Conservation (phyloP, 2,113 vertebrate species). For the Pygoscelis adeliae region DNA sequence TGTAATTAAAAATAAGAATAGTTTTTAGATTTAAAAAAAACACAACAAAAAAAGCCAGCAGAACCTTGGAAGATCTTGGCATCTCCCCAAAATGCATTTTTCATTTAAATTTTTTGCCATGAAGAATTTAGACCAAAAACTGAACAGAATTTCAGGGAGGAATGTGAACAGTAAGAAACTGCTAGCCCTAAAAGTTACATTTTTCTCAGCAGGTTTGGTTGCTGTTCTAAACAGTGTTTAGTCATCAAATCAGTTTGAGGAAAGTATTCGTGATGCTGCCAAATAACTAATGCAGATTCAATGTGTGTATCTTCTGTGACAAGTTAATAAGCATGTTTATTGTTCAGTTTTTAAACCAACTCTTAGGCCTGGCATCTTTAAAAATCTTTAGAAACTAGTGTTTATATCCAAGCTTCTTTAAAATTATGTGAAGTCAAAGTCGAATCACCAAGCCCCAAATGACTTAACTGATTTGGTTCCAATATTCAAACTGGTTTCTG, state of each 20-base stretch:
- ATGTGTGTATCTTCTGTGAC: background rate
- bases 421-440: background rate
- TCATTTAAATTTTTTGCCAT: background rate
- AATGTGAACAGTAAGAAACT: background rate
- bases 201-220: background rate
- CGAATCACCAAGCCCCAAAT: background rate
- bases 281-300: background rate
- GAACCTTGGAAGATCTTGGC: background rate
- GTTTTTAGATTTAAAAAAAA: background rate
- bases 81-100: background rate
- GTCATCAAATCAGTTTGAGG: slow-evolving; percentile 22
- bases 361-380: background rate
- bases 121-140: background rate
- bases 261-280: background rate
- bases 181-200: background rate
- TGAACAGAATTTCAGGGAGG: background rate
- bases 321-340: slow-evolving; percentile 2
- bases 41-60: accelerated
- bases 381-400: slow-evolving; percentile 3
- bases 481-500: background rate
- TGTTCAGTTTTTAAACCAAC: slow-evolving; percentile 26
- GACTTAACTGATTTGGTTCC: background rate
- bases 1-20: background rate
- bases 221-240: slow-evolving; percentile 18
- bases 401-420: background rate